A percentile compares a stretch with the other conserved stretches of the same genome.
Conservation (phyloP, 2,888 invertebrate species). For the Neoscelio sp. region DNA sequence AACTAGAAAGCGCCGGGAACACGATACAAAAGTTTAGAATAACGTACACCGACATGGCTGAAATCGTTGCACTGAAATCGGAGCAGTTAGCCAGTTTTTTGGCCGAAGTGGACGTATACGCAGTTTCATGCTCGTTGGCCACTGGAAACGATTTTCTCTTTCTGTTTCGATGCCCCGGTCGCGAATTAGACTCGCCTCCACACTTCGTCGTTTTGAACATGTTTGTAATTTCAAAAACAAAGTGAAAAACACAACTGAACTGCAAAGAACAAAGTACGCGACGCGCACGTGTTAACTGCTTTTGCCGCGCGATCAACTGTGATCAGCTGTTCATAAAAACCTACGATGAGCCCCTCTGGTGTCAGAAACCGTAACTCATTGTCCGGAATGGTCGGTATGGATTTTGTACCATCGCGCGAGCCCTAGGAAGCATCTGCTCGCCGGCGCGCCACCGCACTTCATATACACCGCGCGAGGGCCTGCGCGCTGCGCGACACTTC, state of each 20-base stretch:
- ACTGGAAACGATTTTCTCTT: neutral
- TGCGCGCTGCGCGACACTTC: slow-evolving; percentile 11
- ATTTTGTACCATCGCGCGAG: slow-evolving; percentile 4
- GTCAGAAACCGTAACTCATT: slow-evolving; percentile 7
- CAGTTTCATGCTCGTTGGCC: slow-evolving; percentile 10
- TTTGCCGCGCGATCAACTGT: neutral
- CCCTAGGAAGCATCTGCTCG: slow-evolving; percentile 1
- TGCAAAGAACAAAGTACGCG: neutral
- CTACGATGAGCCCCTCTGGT: slow-evolving; percentile 5
- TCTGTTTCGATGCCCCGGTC: slow-evolving; percentile 1
- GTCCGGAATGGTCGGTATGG: slow-evolving; percentile 5
- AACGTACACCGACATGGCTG: neutral
- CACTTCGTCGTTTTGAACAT: neutral
- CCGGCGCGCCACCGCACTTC: slow-evolving; percentile 4
- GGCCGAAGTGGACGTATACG: neutral
- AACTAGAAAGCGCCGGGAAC: slow-evolving; percentile 6
- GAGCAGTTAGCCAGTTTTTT: slow-evolving; percentile 8
- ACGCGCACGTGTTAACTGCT: neutral
- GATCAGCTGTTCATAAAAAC: slow-evolving; percentile 6
- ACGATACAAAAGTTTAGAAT: slow-evolving; percentile 2
- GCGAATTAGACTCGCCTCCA: neutral
- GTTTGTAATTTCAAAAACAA: slow-evolving; percentile 5
- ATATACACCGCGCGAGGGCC: slow-evolving; percentile 6
- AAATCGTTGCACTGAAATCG: neutral
- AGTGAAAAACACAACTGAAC: slow-evolving; percentile 1